Base-by-base conservation (phyloP, 1,140 invertebrate species). In the Drosophila rufa region DNA sequence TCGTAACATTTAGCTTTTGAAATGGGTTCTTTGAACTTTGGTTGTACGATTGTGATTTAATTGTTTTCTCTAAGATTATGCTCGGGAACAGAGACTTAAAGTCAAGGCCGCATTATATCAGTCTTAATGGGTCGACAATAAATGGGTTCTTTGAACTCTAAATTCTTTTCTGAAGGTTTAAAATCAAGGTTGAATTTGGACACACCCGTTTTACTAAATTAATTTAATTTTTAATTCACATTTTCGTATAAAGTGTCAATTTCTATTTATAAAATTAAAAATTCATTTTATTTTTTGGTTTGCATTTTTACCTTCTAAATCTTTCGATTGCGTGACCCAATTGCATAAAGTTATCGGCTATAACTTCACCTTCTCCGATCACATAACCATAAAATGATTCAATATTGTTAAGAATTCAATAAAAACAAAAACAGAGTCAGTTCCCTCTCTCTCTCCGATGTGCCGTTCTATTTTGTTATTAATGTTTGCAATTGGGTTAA, bases 401-500 rank as follows among this genome's bases (percentile, higher is more conserved):
- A 64, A 51, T 73, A 57, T 38, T 45, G 33, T 19, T 62, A 1
- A 45, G n/a, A 70, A 69, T 59, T 12, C 69, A 36, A 68, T 42
- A 27, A 22, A 42, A 22, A 5, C 17, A 1, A 14, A 43, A 53
- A 15, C 17, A 2, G 30, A 15, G 17, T 3, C 17, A 36, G 30
- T 36, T 51, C 40, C 4, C 40, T 42, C 40, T 40, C 11, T 42
- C n/a, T 51, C n/a, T 19, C 33, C 27, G 48, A 22, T 67, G 36
- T 55, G 61, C 25, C 62, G n/a, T 64, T 79, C 36, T 71, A 45
- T 66, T 67, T 83, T 73, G 27, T 53, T 66, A 73, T 73, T 80
- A 84, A 84, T 84, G 61, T 62, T 84, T 84, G 82, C 74, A 84
- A 78, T 78, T 69, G 81, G 77, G 82, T 78, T 84, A 80, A 51